Evolutionary conservation across 2,797 vertebrate genomes (phyloP).

Genomic region (Girardinus metallicus): DNA sequence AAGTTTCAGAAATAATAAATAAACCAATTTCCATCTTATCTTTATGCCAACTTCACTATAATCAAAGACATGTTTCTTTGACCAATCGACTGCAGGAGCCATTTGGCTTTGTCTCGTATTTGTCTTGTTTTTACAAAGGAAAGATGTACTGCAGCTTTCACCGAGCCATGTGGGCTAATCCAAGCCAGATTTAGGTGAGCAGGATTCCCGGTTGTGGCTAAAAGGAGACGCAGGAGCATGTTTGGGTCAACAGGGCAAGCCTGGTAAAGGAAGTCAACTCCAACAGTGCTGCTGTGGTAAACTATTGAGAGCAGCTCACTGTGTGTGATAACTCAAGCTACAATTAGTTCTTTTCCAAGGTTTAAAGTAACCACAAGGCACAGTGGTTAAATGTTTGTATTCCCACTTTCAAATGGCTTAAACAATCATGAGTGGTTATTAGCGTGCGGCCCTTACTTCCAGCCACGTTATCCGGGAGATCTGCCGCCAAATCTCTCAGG

Average conservation of each 20-base stretch:
- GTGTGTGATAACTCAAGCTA: constrained; percentile 26
- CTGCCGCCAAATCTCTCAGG: constrained; percentile 67
- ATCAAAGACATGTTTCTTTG: neutral
- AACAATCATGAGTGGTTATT: constrained; percentile 62
- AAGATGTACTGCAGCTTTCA: constrained; percentile 30
- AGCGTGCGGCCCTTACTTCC: constrained; percentile 55
- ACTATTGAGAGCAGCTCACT: constrained; percentile 27
- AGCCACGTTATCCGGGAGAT: constrained; percentile 53
- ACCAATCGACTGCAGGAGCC: neutral
- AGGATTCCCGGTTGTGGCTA: constrained; percentile 56
- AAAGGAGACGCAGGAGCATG: constrained; percentile 46
- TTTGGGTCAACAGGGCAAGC: constrained; percentile 43
- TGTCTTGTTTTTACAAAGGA: constrained; percentile 27
- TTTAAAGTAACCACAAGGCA: constrained; percentile 51
- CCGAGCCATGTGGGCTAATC: constrained; percentile 60
- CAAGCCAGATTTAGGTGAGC: constrained; percentile 64
- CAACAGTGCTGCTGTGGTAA: constrained; percentile 17
- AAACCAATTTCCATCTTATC: neutral
- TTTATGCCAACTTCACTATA: neutral
- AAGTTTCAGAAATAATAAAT: neutral
- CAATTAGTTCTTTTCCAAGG: constrained; percentile 27
- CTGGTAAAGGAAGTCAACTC: constrained; percentile 63
- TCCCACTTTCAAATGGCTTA: constrained; percentile 47
- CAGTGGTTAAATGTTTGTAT: constrained; percentile 46
- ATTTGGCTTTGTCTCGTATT: constrained; percentile 4